A percentile compares a stretch with the other conserved stretches of the same genome.
Evolutionary conservation across 2,797 vertebrate genomes (phyloP).

Genomic region (Aeoliscus strigatus): DNA sequence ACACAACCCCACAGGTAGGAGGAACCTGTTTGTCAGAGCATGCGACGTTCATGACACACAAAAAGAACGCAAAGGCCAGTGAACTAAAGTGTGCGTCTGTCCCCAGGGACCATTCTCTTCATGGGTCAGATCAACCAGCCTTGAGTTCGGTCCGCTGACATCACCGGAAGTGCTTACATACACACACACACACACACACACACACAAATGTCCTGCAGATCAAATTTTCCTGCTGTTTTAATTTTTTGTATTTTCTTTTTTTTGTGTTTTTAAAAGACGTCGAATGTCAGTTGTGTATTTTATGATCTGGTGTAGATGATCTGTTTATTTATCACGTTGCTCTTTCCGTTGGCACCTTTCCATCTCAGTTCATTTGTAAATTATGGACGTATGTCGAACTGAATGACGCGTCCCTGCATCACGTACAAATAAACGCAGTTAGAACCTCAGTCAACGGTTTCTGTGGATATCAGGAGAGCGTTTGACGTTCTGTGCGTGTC

Average conservation of each 20-base stretch:
- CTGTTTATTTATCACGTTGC: conserved; percentile 37
- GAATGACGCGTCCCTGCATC: too few relatives aligned
- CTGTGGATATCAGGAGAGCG: too few relatives aligned
- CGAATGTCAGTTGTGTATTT: conserved; percentile 60
- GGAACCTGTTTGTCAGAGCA: too few relatives aligned
- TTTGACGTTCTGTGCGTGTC: too few relatives aligned
- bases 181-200: conserved; percentile 12
- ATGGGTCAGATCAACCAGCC: conserved; percentile 95
- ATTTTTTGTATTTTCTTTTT: conserved; percentile 49
- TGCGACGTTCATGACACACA: not conserved
- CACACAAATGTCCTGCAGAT: conserved; percentile 41
- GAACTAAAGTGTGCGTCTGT: too few relatives aligned
- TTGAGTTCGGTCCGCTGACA: conserved; percentile 50
- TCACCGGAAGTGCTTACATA: conserved; percentile 19
- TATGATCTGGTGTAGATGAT: conserved; percentile 40
- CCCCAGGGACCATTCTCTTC: conserved; percentile 88
- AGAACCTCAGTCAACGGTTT: conserved; percentile 31
- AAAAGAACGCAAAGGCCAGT: too few relatives aligned
- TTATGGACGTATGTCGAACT: conserved; percentile 18
- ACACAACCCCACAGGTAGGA: conserved; percentile 88
- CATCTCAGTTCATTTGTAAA: conserved; percentile 15
- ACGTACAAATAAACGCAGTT: conserved; percentile 62
- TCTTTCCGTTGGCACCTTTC: conserved; percentile 21
- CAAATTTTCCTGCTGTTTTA: conserved; percentile 49
- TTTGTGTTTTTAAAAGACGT: conserved; percentile 55